Percentiles rank a stretch among this genome's conserved stretches.
Conservation (phyloP, 2,113 vertebrate species). For the Plectropomus leopardus region DNA sequence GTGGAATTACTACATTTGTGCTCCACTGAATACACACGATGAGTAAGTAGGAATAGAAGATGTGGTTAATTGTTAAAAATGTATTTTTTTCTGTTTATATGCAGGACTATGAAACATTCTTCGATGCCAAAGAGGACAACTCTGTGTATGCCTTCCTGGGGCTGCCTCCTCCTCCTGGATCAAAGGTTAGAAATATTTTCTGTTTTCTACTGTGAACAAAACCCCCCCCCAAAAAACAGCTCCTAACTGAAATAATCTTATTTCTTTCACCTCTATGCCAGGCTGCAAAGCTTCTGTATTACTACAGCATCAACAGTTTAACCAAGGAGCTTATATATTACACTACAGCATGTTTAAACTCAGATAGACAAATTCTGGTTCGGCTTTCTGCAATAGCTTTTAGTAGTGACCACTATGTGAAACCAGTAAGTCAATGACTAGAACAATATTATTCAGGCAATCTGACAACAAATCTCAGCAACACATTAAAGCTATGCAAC, state of each 20-base stretch:
- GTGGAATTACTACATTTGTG: not conserved
- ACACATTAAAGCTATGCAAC: not conserved
- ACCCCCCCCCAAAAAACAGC: no score
- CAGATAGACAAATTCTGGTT: not conserved
- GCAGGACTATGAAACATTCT: conserved; percentile 98
- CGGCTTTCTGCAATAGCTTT: not conserved
- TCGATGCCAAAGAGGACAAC: conserved; percentile 98
- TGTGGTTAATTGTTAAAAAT: not conserved
- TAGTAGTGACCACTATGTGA: not conserved
- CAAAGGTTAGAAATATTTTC: conserved; percentile 87
- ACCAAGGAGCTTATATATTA: not conserved
- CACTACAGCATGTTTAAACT: not conserved
- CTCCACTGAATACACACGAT: not conserved
- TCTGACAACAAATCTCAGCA: not conserved
- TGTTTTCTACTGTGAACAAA: not conserved
- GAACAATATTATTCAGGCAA: not conserved
- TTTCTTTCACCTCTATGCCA: not conserved
- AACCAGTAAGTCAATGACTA: no score
- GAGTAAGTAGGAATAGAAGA: not conserved
- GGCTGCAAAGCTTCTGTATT: not conserved
- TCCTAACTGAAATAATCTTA: not conserved
- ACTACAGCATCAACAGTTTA: not conserved
- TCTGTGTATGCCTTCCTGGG: conserved; percentile 94
- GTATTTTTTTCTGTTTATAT: conserved; percentile 20
- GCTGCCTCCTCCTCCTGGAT: conserved; percentile 92